Evolutionary conservation across 2,113 vertebrate genomes (phyloP).

Genomic region (Alectura lathami): DNA sequence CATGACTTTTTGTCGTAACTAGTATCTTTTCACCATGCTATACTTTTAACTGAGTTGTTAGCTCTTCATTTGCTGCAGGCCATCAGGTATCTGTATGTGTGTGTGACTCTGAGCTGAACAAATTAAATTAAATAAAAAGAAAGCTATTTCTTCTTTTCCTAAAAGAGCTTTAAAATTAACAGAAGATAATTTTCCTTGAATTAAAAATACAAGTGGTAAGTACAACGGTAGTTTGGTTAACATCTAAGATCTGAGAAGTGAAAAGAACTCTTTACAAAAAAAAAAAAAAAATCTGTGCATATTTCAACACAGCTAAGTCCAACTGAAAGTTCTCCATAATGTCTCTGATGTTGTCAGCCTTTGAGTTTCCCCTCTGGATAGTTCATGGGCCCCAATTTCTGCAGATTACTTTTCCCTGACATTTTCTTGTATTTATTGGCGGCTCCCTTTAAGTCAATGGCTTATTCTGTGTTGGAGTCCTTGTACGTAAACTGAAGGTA

Average conservation of each 20-base stretch:
- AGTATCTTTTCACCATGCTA: not conserved
- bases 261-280: not conserved
- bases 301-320: not conserved
- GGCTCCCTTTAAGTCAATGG: not conserved
- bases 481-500: not conserved
- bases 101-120: not conserved
- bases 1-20: constrained; percentile 16
- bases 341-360: not conserved
- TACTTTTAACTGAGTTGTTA: constrained; percentile 4
- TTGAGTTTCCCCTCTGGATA: not conserved
- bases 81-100: not conserved
- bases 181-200: not conserved
- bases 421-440: not conserved
- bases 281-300: not conserved
- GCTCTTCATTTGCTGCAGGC: not conserved
- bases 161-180: not conserved
- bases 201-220: not conserved
- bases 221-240: not conserved
- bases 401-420: not conserved
- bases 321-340: not conserved
- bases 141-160: not conserved
- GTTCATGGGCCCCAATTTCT: not conserved
- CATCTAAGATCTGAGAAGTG: not conserved
- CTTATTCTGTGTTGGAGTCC: not conserved
- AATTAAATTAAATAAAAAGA: not conserved